Base-by-base conservation (phyloP, 2,113 vertebrate genomes). In the Myotis davidii region DNA sequence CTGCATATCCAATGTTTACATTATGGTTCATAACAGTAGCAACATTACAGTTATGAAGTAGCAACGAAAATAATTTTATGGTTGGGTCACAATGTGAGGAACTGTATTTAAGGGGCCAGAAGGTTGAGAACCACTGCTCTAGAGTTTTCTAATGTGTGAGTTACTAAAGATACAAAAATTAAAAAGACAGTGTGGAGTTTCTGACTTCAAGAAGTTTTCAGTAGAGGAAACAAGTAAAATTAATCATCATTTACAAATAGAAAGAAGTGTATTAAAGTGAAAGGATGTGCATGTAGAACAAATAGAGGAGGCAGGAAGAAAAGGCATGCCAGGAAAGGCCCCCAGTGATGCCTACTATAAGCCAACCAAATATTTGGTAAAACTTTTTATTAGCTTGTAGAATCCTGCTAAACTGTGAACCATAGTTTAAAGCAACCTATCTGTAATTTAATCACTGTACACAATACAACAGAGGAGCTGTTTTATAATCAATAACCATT, bases 201-300 rank as follows among this genome's bases (percentile, higher is more conserved):
- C 61, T 90, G 17, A 67, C 18, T 77, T 92, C 10, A 82, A 77
- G 50, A 61, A 16, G 11, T n/a, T 96, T 52, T 59, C 42, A 39
- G 17, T n/a, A 59, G 32, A 78, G 27, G 39, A 91, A 88, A 95
- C 37, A 45, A 90, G 27, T 42, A 50, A 90, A 90, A 34, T 88
- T 45, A 37, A 52, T 42, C 69, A 4, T 73, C 45, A 81, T 74
- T 89, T 91, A 72, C 17, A 85, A 85, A 59, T 21, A 81, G 34
- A 69, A 89, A 50, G 10, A 16, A 64, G 39, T 29, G 32, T 3
- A 52, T 6, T 6, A 10, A 18, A 88, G 27, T 81, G 39, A 29
- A 85, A 82, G 64, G 5, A 11, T 83, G 27, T 10, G 32, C 23
- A 56, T 13, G 34, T 34, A 61, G 23, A 74, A 79, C 5, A 61